These are phyloP conservation scores for Protodeltote pygarga DNA, from an alignment of 2,888 invertebrate genomes.

Conservation along the genomic window DNA sequence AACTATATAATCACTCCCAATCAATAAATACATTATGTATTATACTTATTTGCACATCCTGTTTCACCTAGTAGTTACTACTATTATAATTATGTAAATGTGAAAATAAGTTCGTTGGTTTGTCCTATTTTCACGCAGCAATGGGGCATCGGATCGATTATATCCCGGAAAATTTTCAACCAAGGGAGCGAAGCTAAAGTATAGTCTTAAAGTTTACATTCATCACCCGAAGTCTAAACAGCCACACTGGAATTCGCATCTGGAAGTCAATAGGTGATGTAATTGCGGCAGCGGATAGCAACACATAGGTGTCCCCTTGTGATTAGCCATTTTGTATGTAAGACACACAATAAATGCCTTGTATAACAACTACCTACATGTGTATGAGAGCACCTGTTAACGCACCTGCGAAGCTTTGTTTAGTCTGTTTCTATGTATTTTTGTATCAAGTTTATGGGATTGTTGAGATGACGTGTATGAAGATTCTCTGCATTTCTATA, in stretches of 20 bases:
- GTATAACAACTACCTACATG: constrained; percentile 45
- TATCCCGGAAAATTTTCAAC: too few species aligned
- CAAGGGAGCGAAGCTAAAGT: too few species aligned
- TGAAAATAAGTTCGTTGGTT: too few species aligned
- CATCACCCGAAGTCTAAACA: too few species aligned
- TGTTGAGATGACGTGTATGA: constrained; percentile 2
- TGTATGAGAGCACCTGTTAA: constrained; percentile 46
- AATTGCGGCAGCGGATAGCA: constrained; percentile 47
- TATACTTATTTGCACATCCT: too few species aligned
- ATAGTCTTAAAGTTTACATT: too few species aligned
- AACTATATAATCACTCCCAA: too few species aligned
- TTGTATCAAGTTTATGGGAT: constrained; percentile 16
- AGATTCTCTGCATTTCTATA: constrained; percentile 12
- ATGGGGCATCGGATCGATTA: too few species aligned
- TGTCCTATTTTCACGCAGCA: too few species aligned
- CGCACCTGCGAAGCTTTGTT: constrained; percentile 42
- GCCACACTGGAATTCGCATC: constrained; percentile 37
- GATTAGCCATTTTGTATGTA: constrained; percentile 77
- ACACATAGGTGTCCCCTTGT: constrained; percentile 56
- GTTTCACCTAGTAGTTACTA: too few species aligned
- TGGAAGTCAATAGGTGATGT: constrained; percentile 63
- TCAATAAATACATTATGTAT: too few species aligned
- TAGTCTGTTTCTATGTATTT: constrained; percentile 39
- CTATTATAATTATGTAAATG: too few species aligned
- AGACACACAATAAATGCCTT: constrained; percentile 63